These are phyloP conservation scores for Patiria pectinifera DNA, from an alignment of 53 echinoderm and acorn worm genomes.

Conservation along the genomic window DNA sequence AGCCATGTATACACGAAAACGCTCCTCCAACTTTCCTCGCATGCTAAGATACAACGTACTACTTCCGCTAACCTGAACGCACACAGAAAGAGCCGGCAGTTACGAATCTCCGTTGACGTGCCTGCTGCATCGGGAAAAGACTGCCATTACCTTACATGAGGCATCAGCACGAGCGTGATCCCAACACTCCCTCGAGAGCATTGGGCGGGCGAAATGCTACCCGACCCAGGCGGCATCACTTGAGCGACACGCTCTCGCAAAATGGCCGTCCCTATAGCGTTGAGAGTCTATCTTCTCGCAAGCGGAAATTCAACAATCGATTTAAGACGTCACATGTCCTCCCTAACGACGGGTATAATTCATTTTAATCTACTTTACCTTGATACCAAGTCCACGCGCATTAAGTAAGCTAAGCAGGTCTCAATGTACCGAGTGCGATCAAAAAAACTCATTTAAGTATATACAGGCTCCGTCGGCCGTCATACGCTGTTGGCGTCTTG, in stretches of 20 bases:
- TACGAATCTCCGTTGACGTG: background rate
- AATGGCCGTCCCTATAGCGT: background rate
- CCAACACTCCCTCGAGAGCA: background rate
- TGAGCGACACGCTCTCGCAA: background rate
- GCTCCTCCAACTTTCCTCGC: no score
- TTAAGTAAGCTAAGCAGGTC: background rate
- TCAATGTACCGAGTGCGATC: background rate
- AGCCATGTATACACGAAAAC: no score
- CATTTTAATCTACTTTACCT: background rate
- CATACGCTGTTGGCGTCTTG: no score
- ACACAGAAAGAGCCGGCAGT: no score
- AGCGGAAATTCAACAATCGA: background rate
- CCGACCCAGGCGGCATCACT: slow-evolving; percentile 5
- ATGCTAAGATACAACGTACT: no score
- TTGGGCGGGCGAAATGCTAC: background rate
- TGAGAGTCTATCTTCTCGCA: background rate
- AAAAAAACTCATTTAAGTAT: background rate
- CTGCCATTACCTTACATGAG: background rate
- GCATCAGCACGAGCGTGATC: background rate
- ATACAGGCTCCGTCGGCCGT: background rate
- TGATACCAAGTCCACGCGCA: background rate
- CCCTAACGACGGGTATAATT: background rate
- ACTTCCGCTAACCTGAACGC: no score
- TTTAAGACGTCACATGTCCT: background rate
- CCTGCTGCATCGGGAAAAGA: background rate